Conservation (phyloP, 2,888 invertebrate genomes). For the Oligia strigilis region DNA sequence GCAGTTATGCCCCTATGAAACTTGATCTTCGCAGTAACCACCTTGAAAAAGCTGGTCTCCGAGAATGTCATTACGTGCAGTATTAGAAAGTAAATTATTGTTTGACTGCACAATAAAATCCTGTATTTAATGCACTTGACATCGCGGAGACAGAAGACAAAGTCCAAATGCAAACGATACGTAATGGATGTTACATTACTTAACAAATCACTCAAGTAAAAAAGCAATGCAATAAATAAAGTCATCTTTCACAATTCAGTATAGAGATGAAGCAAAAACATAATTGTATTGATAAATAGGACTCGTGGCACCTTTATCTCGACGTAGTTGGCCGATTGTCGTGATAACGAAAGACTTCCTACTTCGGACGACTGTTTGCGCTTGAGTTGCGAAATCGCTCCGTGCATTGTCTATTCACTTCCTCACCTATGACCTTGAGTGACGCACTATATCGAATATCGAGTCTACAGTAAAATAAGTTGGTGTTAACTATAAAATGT, state of each 20-base stretch:
- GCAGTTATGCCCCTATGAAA: constrained; percentile 60
- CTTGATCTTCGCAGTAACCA: constrained; percentile 52
- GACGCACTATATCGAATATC: constrained; percentile 61
- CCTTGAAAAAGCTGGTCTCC: constrained; percentile 48
- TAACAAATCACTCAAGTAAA: neutral
- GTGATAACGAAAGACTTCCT: constrained; percentile 83
- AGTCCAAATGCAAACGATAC: constrained; percentile 3
- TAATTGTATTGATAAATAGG: constrained; percentile 38
- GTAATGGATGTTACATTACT: neutral
- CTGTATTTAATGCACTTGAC: constrained; percentile 37
- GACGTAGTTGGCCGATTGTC: constrained; percentile 64
- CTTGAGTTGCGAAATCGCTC: constrained; percentile 75
- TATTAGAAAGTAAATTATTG: constrained; percentile 63
- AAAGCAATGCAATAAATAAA: neutral
- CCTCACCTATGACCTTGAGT: constrained; percentile 60
- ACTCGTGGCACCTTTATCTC: constrained; percentile 55
- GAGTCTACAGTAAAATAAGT: constrained; percentile 29
- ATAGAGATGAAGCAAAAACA: constrained; percentile 23
- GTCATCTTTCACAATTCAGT: constrained; percentile 27
- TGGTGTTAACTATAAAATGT: constrained; percentile 33
- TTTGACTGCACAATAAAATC: constrained; percentile 44
- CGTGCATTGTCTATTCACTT: constrained; percentile 65
- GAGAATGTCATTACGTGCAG: constrained; percentile 45
- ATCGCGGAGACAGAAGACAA: constrained; percentile 10
- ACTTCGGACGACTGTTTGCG: constrained; percentile 70